phyloP scores from a whole-genome alignment of 1,140 invertebrate genomes.

The Drosophila paulistorum region DNA sequence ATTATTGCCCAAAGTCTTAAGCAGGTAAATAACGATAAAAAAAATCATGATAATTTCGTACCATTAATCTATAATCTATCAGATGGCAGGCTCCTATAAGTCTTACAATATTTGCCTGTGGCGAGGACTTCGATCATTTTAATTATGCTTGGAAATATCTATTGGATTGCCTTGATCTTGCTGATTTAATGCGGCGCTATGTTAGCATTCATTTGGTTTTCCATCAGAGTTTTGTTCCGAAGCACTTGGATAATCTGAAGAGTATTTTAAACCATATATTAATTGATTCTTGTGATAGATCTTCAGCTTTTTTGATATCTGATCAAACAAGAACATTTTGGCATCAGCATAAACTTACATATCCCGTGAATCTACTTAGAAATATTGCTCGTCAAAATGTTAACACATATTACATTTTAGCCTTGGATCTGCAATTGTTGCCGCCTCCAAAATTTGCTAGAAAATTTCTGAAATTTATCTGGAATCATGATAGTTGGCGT shows the following conservation, averaged over 20 bases:
- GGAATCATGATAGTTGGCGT: slow-evolving; percentile 6
- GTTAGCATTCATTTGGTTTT: slow-evolving; percentile 94
- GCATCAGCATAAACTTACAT: slow-evolving; percentile 14
- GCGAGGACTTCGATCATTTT: slow-evolving; percentile 86
- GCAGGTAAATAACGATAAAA: slow-evolving; percentile 20
- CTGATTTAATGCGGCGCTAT: slow-evolving; percentile 87
- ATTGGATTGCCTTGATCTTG: slow-evolving; percentile 85
- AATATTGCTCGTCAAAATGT: slow-evolving; percentile 40
- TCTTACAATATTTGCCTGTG: slow-evolving; percentile 88
- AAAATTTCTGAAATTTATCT: slow-evolving; percentile 26
- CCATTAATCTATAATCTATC: background rate
- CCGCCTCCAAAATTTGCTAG: slow-evolving; percentile 25
- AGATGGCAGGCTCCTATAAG: slow-evolving; percentile 88
- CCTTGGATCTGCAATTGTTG: slow-evolving; percentile 37
- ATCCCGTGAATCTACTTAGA: slow-evolving; percentile 41
- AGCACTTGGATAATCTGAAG: slow-evolving; percentile 85
- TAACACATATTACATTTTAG: slow-evolving; percentile 35
- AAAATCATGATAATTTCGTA: background rate
- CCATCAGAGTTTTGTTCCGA: slow-evolving; percentile 90
- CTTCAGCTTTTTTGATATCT: background rate
- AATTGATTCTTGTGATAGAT: background rate
- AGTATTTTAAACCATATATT: slow-evolving; percentile 84
- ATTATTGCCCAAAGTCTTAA: slow-evolving; percentile 18
- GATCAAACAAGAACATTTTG: slow-evolving; percentile 14
- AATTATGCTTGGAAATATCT: slow-evolving; percentile 87